Base-by-base conservation (phyloP, 2,797 vertebrate genomes). In the Loriculus beryllinus region DNA sequence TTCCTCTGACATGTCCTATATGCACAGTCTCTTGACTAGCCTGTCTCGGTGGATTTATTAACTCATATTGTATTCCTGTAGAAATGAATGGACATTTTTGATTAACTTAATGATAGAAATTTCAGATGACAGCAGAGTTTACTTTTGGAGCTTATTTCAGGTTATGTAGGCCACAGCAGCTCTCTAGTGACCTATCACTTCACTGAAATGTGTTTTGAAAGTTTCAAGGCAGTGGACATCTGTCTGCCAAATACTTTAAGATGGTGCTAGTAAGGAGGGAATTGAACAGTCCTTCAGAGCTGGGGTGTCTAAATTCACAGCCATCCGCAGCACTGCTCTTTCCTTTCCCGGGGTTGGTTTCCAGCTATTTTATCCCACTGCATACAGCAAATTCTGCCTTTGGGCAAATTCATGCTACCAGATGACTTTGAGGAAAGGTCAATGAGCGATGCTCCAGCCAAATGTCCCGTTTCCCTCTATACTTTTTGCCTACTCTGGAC, bases 41-140 rank as follows among this genome's bases (percentile, higher is more conserved):
- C 94, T 97, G 96, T 97, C 96, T 97, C 91, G 0, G 45, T 78
- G 91, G 96, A 97, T 97, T 97, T 97, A 92, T 92, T 95, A 96
- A 91, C 94, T 97, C 94, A 75, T 43, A 71, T 88, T 93, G 84
- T 95, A 75, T 71, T 96, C 86, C 88, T 76, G 83, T 79, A 72
- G 88, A 96, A 96, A 95, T 47, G 86, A 96, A 93, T 95, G 93
- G 93, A 94, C 92, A 68, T 69, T 95, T 97, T 94, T 95, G 86
- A 97, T 97, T 96, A 96, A 92, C 85, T 96, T 96, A 96, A 94
- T 79, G 93, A 96, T 29, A 96, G 86, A 96, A 90, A 97, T 97
- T 96, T 97, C 87, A 86, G 85, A 91, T 92, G 97, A 96, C 96
- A 96, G 87, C 75, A 59, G 91, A 95, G 77, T 94, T 95, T 91